phyloP scores from a whole-genome alignment of 2,113 vertebrate genomes.

The Etheostoma spectabile region DNA sequence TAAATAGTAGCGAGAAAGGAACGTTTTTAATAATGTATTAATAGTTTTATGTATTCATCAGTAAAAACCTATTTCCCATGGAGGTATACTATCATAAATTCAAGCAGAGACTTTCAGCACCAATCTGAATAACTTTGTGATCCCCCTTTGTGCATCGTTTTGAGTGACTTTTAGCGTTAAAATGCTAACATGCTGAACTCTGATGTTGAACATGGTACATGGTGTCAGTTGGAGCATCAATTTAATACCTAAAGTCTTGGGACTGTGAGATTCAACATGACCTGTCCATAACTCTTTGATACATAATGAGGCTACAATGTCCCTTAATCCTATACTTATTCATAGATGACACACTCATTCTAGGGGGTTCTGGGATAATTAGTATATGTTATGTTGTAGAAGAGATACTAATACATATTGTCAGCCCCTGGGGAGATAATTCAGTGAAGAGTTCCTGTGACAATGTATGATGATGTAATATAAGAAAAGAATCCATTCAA shows the following conservation, averaged over 20 bases:
- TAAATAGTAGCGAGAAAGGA: neutral
- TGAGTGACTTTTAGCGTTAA: too few relatives aligned
- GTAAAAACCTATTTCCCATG: neutral
- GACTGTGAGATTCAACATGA: neutral
- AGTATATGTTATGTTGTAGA: slow-evolving; percentile 17
- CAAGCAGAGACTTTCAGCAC: too few relatives aligned
- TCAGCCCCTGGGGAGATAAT: slow-evolving; percentile 11
- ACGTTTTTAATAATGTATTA: neutral
- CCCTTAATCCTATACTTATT: slow-evolving; percentile 10
- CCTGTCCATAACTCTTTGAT: neutral
- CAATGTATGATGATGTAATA: slow-evolving; percentile 21
- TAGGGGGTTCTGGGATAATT: slow-evolving; percentile 18
- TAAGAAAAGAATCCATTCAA: slow-evolving; percentile 29
- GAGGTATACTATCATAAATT: too few relatives aligned
- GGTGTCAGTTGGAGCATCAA: neutral
- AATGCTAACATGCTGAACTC: too few relatives aligned
- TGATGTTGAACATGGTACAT: too few relatives aligned
- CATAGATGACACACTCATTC: neutral
- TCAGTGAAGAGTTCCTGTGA: slow-evolving; percentile 7
- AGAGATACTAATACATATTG: slow-evolving; percentile 9
- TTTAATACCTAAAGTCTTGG: neutral
- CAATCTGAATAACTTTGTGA: too few relatives aligned
- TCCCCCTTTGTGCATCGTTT: too few relatives aligned
- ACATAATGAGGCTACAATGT: slow-evolving; percentile 1
- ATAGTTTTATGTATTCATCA: neutral